Percentiles rank a stretch among this genome's conserved stretches.
Evolutionary conservation across 53 echinoderm and acorn worm species (phyloP).

Genomic region (Holothuria leucospilota): DNA sequence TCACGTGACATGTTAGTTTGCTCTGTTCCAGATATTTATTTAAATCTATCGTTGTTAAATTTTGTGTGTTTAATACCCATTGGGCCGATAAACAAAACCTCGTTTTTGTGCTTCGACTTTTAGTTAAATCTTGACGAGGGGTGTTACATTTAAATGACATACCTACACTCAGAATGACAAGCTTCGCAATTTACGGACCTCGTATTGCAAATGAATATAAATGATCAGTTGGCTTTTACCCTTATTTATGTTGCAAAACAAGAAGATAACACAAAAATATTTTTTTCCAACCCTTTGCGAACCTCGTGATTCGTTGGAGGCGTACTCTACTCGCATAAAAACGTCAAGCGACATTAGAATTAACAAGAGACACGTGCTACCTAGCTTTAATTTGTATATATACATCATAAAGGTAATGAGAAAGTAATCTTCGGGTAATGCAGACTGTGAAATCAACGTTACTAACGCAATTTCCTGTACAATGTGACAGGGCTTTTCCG

Average conservation of each 20-base stretch:
- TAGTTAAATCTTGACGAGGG: too few relatives aligned
- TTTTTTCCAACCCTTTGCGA: background rate
- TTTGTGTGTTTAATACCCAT: too few relatives aligned
- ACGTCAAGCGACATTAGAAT: slow-evolving; percentile 31
- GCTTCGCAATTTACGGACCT: too few relatives aligned
- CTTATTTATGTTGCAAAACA: slow-evolving; percentile 39
- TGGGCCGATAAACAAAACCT: too few relatives aligned
- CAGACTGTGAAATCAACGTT: slow-evolving; percentile 13
- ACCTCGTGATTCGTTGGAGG: slow-evolving; percentile 6
- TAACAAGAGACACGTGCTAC: slow-evolving; percentile 37
- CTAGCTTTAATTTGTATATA: slow-evolving; percentile 36
- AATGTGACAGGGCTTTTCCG: background rate
- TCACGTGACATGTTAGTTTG: too few relatives aligned
- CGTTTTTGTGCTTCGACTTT: too few relatives aligned
- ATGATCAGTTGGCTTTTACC: background rate
- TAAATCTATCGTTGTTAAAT: too few relatives aligned
- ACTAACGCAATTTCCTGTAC: background rate
- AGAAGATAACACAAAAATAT: background rate
- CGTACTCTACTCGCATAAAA: background rate
- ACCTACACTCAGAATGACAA: too few relatives aligned
- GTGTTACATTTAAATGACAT: too few relatives aligned
- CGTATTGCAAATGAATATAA: too few relatives aligned
- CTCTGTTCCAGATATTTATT: too few relatives aligned
- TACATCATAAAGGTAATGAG: slow-evolving; percentile 39
- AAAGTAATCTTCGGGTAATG: background rate